Conservation (phyloP, 2,888 invertebrate genomes). For the Folsomia candida region DNA sequence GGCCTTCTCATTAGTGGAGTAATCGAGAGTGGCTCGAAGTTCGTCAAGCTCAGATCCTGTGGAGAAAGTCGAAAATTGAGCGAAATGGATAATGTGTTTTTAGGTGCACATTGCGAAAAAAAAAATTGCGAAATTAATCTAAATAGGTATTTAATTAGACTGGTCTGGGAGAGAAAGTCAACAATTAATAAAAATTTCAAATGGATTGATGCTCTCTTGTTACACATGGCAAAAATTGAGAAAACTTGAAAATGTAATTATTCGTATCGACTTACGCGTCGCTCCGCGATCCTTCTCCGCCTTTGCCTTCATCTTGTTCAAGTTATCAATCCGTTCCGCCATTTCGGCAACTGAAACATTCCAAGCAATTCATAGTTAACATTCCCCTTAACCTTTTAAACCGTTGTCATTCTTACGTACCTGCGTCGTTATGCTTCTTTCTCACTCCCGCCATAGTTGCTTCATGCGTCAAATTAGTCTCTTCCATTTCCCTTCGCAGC, state of each 20-base stretch:
- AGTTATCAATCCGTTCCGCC: slow-evolving; percentile 99
- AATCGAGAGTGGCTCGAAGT: slow-evolving; percentile 92
- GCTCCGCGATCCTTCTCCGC: slow-evolving; percentile 96
- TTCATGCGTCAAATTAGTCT: slow-evolving; percentile 98
- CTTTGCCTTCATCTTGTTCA: slow-evolving; percentile 89
- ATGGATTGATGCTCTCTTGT: too few species aligned
- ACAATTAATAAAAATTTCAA: too few species aligned
- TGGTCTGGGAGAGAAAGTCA: too few species aligned
- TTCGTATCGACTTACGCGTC: slow-evolving; percentile 1
- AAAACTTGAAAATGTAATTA: too few species aligned
- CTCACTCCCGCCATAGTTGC: slow-evolving; percentile 91
- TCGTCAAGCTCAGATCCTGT: slow-evolving; percentile 93
- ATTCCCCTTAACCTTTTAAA: slow-evolving; percentile 94
- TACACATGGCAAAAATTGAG: neutral
- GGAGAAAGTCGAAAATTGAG: too few species aligned
- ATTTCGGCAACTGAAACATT: slow-evolving; percentile 99
- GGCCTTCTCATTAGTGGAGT: slow-evolving; percentile 97
- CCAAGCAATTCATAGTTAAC: slow-evolving; percentile 68
- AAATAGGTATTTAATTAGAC: too few species aligned
- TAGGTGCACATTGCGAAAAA: too few species aligned
- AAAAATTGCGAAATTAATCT: too few species aligned
- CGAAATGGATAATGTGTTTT: too few species aligned
- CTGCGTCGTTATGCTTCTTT: slow-evolving; percentile 99
- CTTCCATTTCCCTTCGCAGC: slow-evolving; percentile 96
- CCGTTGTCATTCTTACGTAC: slow-evolving; percentile 87